These are phyloP conservation scores for Mimachlamys varia DNA, from an alignment of 2,888 invertebrate genomes.

Conservation along the genomic window DNA sequence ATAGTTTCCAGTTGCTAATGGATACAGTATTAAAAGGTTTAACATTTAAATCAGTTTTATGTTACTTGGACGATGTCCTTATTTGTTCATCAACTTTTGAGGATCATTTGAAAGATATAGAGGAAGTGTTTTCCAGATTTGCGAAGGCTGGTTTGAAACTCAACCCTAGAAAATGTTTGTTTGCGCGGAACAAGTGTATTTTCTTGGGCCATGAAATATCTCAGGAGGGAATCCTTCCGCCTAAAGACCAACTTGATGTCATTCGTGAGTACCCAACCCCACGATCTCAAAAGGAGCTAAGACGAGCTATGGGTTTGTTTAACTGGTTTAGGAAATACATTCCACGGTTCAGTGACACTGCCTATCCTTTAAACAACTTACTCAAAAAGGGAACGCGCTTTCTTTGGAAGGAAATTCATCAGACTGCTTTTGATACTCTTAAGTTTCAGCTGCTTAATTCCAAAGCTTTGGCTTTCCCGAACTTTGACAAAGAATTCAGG, in stretches of 20 bases:
- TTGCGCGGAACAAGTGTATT: conserved; percentile 44
- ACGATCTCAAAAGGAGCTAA: conserved; percentile 46
- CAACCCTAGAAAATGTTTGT: conserved; percentile 46
- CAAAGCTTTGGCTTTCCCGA: conserved; percentile 46
- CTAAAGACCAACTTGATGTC: conserved; percentile 45
- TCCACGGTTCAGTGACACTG: conserved; percentile 48
- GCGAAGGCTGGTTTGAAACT: conserved; percentile 42
- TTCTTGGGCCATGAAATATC: conserved; percentile 50
- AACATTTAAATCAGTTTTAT: too few species aligned
- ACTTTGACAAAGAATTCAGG: conserved; percentile 46
- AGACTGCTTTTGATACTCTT: conserved; percentile 44
- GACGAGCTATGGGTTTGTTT: conserved; percentile 54
- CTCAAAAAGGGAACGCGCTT: conserved; percentile 7
- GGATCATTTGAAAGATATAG: conserved; percentile 47
- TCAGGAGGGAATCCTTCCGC: conserved; percentile 47
- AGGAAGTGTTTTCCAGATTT: conserved; percentile 47
- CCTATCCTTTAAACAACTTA: conserved; percentile 46
- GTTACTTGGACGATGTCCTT: conserved; percentile 51
- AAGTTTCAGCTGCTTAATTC: conserved; percentile 45
- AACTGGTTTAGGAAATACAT: conserved; percentile 58
- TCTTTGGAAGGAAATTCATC: conserved; percentile 39
- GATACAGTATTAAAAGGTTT: too few species aligned
- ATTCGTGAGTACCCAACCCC: conserved; percentile 51
- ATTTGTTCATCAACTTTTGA: conserved; percentile 50
- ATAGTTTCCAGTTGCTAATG: too few species aligned